Conservation (phyloP, 1,140 invertebrate species). For the Monochamus saltuarius region DNA sequence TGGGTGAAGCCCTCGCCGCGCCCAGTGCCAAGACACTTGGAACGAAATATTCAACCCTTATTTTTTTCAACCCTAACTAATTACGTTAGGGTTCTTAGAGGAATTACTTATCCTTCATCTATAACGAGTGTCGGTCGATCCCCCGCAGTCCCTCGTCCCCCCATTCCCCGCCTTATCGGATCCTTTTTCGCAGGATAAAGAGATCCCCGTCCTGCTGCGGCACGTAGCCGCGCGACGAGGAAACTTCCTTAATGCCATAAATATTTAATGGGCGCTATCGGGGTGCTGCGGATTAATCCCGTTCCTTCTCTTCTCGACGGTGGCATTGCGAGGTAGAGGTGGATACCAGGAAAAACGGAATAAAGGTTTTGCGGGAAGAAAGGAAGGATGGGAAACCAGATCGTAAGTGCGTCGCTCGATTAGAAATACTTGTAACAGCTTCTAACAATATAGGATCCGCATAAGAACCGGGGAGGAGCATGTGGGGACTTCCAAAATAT, state of each 20-base stretch:
- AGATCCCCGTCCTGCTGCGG: conserved; percentile 1
- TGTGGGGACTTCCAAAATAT: no score
- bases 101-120: conserved; percentile 38
- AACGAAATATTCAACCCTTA: conserved; percentile 40
- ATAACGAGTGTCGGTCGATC: conserved; percentile 23
- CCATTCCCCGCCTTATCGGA: conserved; percentile 5
- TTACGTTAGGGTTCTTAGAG: conserved; percentile 41
- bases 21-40: conserved; percentile 20
- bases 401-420: no score
- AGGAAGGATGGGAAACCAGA: no score
- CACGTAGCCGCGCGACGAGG: background rate
- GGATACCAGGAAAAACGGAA: no score
- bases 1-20: no score
- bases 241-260: conserved; percentile 21
- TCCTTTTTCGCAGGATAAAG: conserved; percentile 7
- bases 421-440: no score
- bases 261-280: conserved; percentile 24
- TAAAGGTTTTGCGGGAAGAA: no score
- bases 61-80: conserved; percentile 45
- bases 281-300: background rate
- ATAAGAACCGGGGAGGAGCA: no score
- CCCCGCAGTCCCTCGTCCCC: conserved; percentile 19
- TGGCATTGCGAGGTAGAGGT: no score
- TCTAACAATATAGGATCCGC: no score
- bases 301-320: no score